Conservation (phyloP, 2,113 vertebrate genomes). For the Tetrax tetrax region DNA sequence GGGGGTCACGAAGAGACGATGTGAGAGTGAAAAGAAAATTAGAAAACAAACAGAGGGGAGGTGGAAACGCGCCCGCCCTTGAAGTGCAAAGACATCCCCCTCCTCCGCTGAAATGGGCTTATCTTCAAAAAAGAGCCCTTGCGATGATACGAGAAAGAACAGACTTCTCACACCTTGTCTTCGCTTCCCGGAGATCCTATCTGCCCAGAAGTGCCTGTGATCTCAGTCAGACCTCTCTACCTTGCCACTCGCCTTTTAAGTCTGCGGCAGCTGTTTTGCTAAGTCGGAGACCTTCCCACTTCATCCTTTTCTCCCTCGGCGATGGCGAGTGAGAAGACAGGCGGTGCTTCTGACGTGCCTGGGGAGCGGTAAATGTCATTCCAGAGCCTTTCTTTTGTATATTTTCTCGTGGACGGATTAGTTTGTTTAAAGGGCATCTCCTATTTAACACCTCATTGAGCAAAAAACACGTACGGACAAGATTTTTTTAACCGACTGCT, state of each 20-base stretch:
- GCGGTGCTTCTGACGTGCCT: background rate
- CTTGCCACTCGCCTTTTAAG: constrained; percentile 65
- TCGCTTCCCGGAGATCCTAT: constrained; percentile 65
- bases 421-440: constrained; percentile 59
- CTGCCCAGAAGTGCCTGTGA: constrained; percentile 63
- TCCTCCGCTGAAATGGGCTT: background rate
- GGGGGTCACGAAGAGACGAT: constrained; percentile 2
- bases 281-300: constrained; percentile 35
- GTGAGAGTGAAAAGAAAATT: constrained; percentile 49
- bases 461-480: background rate
- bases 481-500: background rate
- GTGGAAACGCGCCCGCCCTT: constrained; percentile 35
- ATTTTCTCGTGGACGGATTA: constrained; percentile 12
- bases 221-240: constrained; percentile 62
- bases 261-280: constrained; percentile 53
- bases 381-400: constrained; percentile 25
- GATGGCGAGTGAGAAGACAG: background rate
- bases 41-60: constrained; percentile 65
- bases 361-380: background rate
- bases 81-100: constrained; percentile 49
- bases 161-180: constrained; percentile 72
- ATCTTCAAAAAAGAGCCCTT: constrained; percentile 64
- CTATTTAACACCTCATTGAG: constrained; percentile 56
- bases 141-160: constrained; percentile 61
- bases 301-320: constrained; percentile 13